Base-by-base conservation (phyloP, 23 tunicate genomes). In the Ascidia mentula region DNA sequence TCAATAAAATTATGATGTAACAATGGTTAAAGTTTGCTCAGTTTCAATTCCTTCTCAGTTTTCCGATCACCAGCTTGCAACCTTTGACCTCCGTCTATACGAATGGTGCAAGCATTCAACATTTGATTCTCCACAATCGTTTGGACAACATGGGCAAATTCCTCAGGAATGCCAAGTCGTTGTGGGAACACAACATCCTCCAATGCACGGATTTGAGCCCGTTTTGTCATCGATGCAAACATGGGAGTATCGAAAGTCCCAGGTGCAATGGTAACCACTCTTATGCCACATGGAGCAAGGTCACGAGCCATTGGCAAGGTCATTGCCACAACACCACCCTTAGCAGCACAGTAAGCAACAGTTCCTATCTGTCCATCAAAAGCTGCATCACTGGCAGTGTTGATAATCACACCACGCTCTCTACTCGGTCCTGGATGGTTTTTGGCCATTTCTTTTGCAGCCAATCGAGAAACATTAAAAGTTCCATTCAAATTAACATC, bases 301-400 rank as follows among this genome's bases (percentile, higher is more conserved):
- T 88, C 93, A 28, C 93, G 79, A 76, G 88, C 83, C 33, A 85
- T 73, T 39, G 91, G 91, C 36, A 87, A 65, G 24, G 91, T 87
- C 86, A 87, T 80, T 34, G 72, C 86, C 12, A 38, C 78, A 59
- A 87, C 75, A 30, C 80, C 91, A 24, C 93, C 93, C 45, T 88
- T 88, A 31, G 83, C 77, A 6, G 93, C 93, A 40, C 88, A 69
- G 59, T 88, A 88, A 28, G 93, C 88, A 8, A 74, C 83, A 69
- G 85, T 88, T n/a, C 93, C 93, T 18, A 77, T 77, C 71, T 88
- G 93, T 8, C 93, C 93, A 69, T 88, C 93, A 76, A 59, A 82
- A 30, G 93, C 93, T 46, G 93, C 93, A 26, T 83, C 72, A 35
- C 83, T 76, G 20, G 93, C 87, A 1, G 93, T 88, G 61, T 88